Evolutionary conservation across 2,888 invertebrate genomes (phyloP), one percentile per base, ranked within the genome.

Genomic region (Tholera decimalis): DNA sequence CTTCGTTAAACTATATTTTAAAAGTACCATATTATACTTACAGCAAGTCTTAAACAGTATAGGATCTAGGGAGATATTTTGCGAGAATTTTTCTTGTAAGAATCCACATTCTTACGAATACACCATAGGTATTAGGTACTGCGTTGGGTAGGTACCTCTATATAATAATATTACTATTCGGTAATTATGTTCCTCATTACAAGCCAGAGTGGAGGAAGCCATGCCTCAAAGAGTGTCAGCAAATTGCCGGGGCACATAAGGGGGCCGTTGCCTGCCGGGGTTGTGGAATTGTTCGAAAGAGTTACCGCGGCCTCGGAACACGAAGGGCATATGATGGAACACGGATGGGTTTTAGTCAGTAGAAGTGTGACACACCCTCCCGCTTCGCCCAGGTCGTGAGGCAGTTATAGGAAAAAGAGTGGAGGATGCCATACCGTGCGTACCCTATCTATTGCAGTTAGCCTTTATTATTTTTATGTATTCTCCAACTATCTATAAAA

Each of bases 381-480:
- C n/a, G n/a, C n/a, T n/a, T n/a, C n/a, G n/a, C n/a, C n/a, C n/a
- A n/a, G n/a, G n/a, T n/a, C n/a, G n/a, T n/a, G n/a, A n/a, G n/a
- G n/a, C n/a, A n/a, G n/a, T n/a, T n/a, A n/a, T n/a, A n/a, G n/a
- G n/a, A n/a, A n/a, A n/a, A n/a, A 2, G 11, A 6, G 20, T 20
- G 20, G 13, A 26, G 18, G 33, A 26, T 35, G 18, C 15, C 24
- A 24, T 18, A 24, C 22, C 22, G 7, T 6, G 20, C 28, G 20
- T 15, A 15, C 28, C 11, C 18, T 28, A 28, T 28, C 15, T 43
- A 41, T 33, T 33, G 13, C 33, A 55, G 30, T 22, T 55, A 11
- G 43, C 41, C 28, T 54, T 7, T n/a, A n/a, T n/a, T 28, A 20
- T n/a, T 43, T 20, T 43, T 44, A 44, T 54, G 46, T 13, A 46